Conservation (phyloP, 1,140 invertebrate species). For the Drosophila tristis region DNA sequence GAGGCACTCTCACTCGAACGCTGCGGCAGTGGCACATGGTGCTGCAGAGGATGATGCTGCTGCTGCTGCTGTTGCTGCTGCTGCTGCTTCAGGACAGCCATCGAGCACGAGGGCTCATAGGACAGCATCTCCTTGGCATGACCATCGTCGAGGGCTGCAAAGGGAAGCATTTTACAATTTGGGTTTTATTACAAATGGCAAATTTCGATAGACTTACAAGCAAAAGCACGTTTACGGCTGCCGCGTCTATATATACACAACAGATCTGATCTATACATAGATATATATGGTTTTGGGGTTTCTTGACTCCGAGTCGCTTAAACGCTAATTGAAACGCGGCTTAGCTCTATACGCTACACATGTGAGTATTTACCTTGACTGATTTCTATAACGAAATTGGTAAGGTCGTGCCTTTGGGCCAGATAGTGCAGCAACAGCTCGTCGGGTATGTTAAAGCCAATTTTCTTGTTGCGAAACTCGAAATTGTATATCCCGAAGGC, state of each 20-base stretch:
- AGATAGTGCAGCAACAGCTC: conserved; percentile 77
- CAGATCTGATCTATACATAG: conserved; percentile 19
- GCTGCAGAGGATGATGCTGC: conserved; percentile 49
- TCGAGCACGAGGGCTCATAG: conserved; percentile 75
- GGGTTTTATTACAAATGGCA: conserved; percentile 77
- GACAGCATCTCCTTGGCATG: conserved; percentile 74
- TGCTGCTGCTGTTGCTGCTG: conserved; percentile 51
- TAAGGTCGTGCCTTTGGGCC: conserved; percentile 79
- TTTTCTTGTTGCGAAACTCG: conserved; percentile 82
- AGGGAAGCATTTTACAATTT: conserved; percentile 77
- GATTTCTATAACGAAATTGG: conserved; percentile 84
- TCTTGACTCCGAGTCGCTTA: conserved; percentile 40
- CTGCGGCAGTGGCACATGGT: conserved; percentile 67
- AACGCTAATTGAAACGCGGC: conserved; percentile 65
- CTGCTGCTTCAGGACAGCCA: conserved; percentile 57
- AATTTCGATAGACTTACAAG: conserved; percentile 76
- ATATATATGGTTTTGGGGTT: conserved; percentile 2
- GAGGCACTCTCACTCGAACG: conserved; percentile 67
- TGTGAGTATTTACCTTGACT: conserved; percentile 74
- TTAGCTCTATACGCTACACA: conserved; percentile 26
- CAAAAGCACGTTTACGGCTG: conserved; percentile 66
- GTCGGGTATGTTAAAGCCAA: conserved; percentile 81
- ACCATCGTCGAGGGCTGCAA: conserved; percentile 74
- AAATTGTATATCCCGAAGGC: conserved; percentile 82
- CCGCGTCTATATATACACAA: conserved; percentile 69